phyloP scores from a whole-genome alignment of 2,797 vertebrate species.

The Aphelocoma californica region DNA sequence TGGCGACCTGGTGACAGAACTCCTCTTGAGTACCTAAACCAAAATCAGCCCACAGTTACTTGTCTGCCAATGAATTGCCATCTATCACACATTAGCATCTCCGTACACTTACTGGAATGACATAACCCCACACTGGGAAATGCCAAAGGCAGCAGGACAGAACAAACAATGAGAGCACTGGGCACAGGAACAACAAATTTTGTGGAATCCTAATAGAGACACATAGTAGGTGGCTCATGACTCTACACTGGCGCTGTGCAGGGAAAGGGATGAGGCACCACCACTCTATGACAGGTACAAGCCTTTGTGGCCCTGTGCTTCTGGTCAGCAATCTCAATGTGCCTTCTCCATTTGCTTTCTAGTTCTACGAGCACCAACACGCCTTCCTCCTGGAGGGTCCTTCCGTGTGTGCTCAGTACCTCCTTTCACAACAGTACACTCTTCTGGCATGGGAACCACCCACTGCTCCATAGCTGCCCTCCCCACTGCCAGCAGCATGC shows the following conservation, averaged over 20 bases:
- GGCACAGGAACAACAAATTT: not conserved
- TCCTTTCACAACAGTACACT: not conserved
- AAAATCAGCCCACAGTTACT: not conserved
- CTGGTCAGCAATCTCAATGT: not conserved
- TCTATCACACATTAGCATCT: not conserved
- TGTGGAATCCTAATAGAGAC: not conserved
- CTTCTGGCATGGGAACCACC: not conserved
- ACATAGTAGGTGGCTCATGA: not conserved
- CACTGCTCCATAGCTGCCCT: not conserved
- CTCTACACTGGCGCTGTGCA: not conserved
- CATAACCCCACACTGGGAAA: not conserved
- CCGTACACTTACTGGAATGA: not conserved
- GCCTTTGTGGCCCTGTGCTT: not conserved
- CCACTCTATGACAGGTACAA: not conserved
- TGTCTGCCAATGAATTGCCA: not conserved
- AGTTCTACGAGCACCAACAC: not conserved
- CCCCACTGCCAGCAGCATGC: conserved; percentile 13
- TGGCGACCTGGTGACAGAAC: conserved; percentile 96
- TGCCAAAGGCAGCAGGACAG: not conserved
- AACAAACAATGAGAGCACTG: not conserved
- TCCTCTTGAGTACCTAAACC: conserved; percentile 91
- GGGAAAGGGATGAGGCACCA: not conserved
- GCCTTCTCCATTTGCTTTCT: not conserved
- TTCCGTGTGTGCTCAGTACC: not conserved
- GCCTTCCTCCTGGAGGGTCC: not conserved